A percentile compares a stretch with the other conserved stretches of the same genome.
Conservation (phyloP, 2,888 invertebrate species). For the Alcis repandata region DNA sequence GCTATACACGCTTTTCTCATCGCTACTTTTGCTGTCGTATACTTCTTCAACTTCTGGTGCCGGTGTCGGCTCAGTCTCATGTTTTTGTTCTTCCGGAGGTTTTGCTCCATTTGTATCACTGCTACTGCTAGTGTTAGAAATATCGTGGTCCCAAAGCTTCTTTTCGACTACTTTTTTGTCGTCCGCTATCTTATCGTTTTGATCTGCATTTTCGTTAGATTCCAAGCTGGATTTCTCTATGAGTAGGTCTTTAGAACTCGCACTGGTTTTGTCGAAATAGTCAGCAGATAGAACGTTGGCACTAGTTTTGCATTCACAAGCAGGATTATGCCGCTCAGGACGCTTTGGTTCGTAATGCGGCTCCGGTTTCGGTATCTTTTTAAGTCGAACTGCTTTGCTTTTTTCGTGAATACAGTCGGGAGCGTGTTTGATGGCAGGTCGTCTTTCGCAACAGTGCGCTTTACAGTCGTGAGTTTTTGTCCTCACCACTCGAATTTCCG, state of each 20-base stretch:
- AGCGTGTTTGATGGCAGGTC: slow-evolving; percentile 63
- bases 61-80: slow-evolving; percentile 58
- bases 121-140: slow-evolving; percentile 87
- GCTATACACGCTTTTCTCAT: slow-evolving; percentile 80
- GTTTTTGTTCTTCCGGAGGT: slow-evolving; percentile 58
- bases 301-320: slow-evolving; percentile 71
- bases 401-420: slow-evolving; percentile 64
- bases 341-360: slow-evolving; percentile 64
- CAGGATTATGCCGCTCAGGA: slow-evolving; percentile 57
- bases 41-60: slow-evolving; percentile 71
- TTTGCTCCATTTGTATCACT: slow-evolving; percentile 82
- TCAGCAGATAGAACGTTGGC: slow-evolving; percentile 61
- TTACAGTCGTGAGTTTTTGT: slow-evolving; percentile 75
- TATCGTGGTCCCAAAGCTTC: slow-evolving; percentile 84
- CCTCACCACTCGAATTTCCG: slow-evolving; percentile 78
- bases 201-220: slow-evolving; percentile 80
- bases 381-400: slow-evolving; percentile 78
- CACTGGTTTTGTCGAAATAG: slow-evolving; percentile 89
- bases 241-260: slow-evolving; percentile 90
- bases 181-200: slow-evolving; percentile 51
- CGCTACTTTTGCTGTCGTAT: slow-evolving; percentile 75
- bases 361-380: slow-evolving; percentile 74
- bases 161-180: slow-evolving; percentile 66
- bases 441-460: slow-evolving; percentile 75
- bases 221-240: slow-evolving; percentile 86